Evolutionary conservation across 1,140 invertebrate genomes (phyloP), one percentile per base, ranked within the genome.

Genomic region (Heliconius hermathena): DNA sequence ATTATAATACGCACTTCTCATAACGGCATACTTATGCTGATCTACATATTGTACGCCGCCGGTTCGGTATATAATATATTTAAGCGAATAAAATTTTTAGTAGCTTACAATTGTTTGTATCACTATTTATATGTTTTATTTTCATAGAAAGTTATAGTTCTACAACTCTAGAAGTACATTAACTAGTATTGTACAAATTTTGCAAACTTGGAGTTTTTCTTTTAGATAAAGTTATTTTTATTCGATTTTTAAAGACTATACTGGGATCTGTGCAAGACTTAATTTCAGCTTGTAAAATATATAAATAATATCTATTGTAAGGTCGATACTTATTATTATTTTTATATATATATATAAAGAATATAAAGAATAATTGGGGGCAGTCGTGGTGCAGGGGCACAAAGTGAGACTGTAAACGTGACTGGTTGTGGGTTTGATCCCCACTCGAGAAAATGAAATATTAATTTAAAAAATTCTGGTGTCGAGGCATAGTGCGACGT

Each of bases 1-100:
- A 66, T 26, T 29, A 29, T 71, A 70, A 76, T 70, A 70, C 66
- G 57, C 74, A 49, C 20, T 46, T 41, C 74, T 29, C 22, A 36
- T 71, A 76, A 76, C 70, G 74, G 74, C 60, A 76, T 76, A 76
- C 41, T 66, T 70, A 11, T 33, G 60, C n/a, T 36, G 74, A 46
- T 76, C 74, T 22, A 38, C 52, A 76, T 70, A 76, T 29, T 38
- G 36, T 76, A 66, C 29, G 60, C 60, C 36, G 36, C 54, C 49
- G 74, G 33, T 66, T 75, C 74, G 33, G 60, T 66, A n/a, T 57
- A 36, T 75, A n/a, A n/a, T 33, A 33, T 33, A 6, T 33, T 0
- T 33, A 33, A 33, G 33, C 6, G 1, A n/a, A 57, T 22, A 57
- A 57, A 22, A 57, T 57, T 0, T 60, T 22, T 60, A 60, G 20